phyloP scores from a whole-genome alignment of 2,113 vertebrate species.

The Leptobrachium leishanense region DNA sequence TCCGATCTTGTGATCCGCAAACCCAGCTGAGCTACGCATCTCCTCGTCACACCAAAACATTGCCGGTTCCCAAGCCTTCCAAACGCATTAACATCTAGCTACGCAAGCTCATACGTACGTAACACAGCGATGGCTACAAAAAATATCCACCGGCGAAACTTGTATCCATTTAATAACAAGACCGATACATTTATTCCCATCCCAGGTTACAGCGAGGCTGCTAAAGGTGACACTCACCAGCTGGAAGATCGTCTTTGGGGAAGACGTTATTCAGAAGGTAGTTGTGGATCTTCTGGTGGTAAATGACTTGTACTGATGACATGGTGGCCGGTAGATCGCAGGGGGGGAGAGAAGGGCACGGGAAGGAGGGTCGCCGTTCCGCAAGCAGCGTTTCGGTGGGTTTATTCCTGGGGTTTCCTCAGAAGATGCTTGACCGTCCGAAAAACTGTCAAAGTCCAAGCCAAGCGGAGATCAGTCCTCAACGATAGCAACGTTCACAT shows the following conservation, averaged over 20 bases:
- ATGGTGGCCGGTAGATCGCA: slow-evolving; percentile 6
- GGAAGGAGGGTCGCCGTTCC: neutral
- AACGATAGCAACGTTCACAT: slow-evolving; percentile 43
- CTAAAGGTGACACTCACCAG: slow-evolving; percentile 33
- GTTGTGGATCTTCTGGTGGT: slow-evolving; percentile 50
- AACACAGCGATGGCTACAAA: neutral
- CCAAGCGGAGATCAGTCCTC: slow-evolving; percentile 37
- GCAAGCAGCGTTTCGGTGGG: neutral
- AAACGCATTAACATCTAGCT: neutral
- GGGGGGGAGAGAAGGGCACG: neutral
- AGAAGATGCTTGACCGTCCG: neutral
- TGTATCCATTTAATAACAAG: neutral
- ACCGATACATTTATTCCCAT: too few relatives aligned
- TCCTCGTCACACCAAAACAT: neutral
- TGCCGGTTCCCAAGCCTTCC: neutral
- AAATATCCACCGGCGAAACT: neutral
- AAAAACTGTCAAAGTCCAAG: slow-evolving; percentile 18
- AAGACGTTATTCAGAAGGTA: slow-evolving; percentile 43
- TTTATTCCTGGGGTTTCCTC: neutral
- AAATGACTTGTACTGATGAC: slow-evolving; percentile 52
- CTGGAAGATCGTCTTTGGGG: slow-evolving; percentile 48
- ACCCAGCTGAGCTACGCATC: neutral
- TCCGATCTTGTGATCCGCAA: neutral
- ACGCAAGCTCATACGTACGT: neutral
- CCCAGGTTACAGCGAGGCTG: neutral